phyloP scores from a whole-genome alignment of 2,113 vertebrate species.

The Pelvicachromis taeniatus region DNA sequence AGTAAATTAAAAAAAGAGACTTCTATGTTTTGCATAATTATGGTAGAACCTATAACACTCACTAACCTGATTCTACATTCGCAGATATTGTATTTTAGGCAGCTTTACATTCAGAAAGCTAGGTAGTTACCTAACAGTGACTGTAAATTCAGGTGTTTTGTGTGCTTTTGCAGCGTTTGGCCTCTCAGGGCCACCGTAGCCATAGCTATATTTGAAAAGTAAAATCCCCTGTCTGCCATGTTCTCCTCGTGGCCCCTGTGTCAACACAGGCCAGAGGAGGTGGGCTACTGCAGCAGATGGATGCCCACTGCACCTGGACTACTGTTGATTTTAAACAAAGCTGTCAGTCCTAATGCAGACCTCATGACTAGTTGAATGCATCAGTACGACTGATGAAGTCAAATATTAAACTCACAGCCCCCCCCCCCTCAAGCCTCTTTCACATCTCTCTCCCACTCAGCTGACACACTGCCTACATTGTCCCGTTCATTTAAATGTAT shows the following conservation, averaged over 20 bases:
- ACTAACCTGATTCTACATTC: not conserved
- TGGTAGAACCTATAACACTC: not conserved
- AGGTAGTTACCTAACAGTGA: not conserved
- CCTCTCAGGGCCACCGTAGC: too few relatives aligned
- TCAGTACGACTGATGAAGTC: slow-evolving; percentile 30
- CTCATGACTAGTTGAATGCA: slow-evolving; percentile 17
- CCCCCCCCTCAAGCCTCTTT: not conserved
- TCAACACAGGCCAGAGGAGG: slow-evolving; percentile 28
- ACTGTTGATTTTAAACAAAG: slow-evolving; percentile 55
- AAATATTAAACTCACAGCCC: slow-evolving; percentile 57
- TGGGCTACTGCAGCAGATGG: slow-evolving; percentile 45
- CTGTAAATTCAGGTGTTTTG: too few relatives aligned
- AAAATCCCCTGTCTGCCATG: not conserved
- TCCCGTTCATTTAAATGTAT: not conserved
- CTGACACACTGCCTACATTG: not conserved
- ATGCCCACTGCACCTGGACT: slow-evolving; percentile 39
- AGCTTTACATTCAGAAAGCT: not conserved
- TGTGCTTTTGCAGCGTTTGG: too few relatives aligned
- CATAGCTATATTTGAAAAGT: not conserved
- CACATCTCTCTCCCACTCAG: not conserved
- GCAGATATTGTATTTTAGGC: not conserved
- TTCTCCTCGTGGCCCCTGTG: slow-evolving; percentile 9
- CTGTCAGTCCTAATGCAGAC: slow-evolving; percentile 45
- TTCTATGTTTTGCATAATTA: not conserved
- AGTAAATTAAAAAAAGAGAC: not conserved